Evolutionary conservation across 2,888 invertebrate species (phyloP), one percentile per base, ranked within the genome.

Genomic region (Nymphalis c-album): DNA sequence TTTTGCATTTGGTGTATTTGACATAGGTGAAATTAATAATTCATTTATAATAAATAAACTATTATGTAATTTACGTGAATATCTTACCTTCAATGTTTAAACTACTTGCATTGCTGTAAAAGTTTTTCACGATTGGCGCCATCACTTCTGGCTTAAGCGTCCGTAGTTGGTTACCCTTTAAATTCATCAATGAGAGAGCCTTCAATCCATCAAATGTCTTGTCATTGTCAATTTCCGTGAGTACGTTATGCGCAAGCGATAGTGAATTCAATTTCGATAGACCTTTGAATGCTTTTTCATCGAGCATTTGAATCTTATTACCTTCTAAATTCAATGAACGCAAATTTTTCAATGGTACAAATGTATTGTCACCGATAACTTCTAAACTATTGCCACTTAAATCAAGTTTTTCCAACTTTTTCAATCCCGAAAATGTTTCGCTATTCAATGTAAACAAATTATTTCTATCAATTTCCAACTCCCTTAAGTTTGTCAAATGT

Each of bases 391-490:
- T 97, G 69, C 92, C 91, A 71, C 95, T 95, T 63, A 97, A 87
- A 79, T 96, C 95, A 35, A 97, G 87, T 76, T 94, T 93, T 77
- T 93, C 93, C 67, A 97, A 86, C 75, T 94, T 94, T 62, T 91
- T 93, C 75, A 97, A 85, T 0, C 97, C 97, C 48, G 94, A 93
- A 82, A 97, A 97, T 20, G 95, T 95, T 76, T 96, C 96, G 66
- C 94, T 94, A 60, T 96, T 96, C 75, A 97, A 86, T 67, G 95
- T 95, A 73, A 94, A 94, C 50, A 97, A 92, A 76, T 94, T 94
- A 84, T 95, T 97, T 75, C 93, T 93, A 76, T 96, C 96, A 71
- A 98, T 90, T 83, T 97, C 97, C 63, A 98, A 86, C 73, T 95
- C 96, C 67, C 94, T 94, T 62, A 98, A 90, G 76, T 95, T 94